Percentiles rank a stretch among this genome's conserved stretches.
phyloP scores from a whole-genome alignment of 2,888 invertebrate genomes.

The Dilophus febrilis region DNA sequence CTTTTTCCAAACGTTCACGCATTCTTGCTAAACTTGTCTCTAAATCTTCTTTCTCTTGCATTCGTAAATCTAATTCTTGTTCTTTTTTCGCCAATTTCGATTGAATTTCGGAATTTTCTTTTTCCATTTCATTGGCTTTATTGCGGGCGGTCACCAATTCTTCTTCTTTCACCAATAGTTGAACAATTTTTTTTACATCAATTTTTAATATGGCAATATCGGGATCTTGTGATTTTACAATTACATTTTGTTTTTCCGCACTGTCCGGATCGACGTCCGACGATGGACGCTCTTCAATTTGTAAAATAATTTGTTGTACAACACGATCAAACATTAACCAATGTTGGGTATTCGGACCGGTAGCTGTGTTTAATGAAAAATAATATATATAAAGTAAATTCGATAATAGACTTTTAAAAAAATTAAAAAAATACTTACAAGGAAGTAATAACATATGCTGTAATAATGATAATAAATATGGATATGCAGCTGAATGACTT shows the following conservation, averaged over 20 bases:
- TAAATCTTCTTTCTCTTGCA: slow-evolving; percentile 84
- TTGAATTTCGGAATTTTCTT: slow-evolving; percentile 74
- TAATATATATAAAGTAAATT: slow-evolving; percentile 6
- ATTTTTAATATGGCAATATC: slow-evolving; percentile 75
- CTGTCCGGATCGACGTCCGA: slow-evolving; percentile 25
- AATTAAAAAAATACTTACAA: slow-evolving; percentile 36
- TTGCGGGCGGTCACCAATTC: slow-evolving; percentile 73
- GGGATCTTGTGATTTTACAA: slow-evolving; percentile 45
- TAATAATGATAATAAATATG: slow-evolving; percentile 77
- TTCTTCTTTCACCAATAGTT: slow-evolving; percentile 81
- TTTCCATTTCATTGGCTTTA: slow-evolving; percentile 75
- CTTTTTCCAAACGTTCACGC: slow-evolving; percentile 76
- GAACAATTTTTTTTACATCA: slow-evolving; percentile 80
- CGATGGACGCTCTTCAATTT: slow-evolving; percentile 39
- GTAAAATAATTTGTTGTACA: slow-evolving; percentile 82
- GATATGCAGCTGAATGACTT: slow-evolving; percentile 82
- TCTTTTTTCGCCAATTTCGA: slow-evolving; percentile 80
- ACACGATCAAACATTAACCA: slow-evolving; percentile 91
- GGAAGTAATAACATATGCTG: slow-evolving; percentile 78
- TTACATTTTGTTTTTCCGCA: slow-evolving; percentile 11
- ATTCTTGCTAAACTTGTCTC: slow-evolving; percentile 65
- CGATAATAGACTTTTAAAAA: too few relatives aligned
- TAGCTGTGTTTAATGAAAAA: slow-evolving; percentile 36
- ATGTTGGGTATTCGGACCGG: slow-evolving; percentile 74
- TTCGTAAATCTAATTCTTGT: slow-evolving; percentile 75